These are phyloP conservation scores for Epinephelus fuscoguttatus DNA, from an alignment of 2,113 vertebrate genomes.

Conservation along the genomic window DNA sequence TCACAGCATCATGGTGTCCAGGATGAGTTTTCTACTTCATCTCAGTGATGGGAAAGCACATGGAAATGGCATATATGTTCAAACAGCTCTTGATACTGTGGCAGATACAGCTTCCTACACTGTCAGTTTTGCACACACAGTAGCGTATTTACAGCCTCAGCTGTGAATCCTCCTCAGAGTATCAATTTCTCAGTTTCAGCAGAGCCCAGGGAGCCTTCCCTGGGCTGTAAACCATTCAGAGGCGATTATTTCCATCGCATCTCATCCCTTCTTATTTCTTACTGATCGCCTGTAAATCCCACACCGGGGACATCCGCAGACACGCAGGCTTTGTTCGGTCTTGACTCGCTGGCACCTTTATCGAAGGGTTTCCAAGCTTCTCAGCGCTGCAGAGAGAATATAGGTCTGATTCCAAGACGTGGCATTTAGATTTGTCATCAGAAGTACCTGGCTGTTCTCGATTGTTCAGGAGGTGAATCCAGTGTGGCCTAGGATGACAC, in stretches of 20 bases:
- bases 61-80: background rate
- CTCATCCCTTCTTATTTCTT: constrained; percentile 43
- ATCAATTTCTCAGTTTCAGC: constrained; percentile 49
- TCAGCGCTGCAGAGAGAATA: background rate
- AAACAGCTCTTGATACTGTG: constrained; percentile 1
- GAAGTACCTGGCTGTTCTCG: background rate
- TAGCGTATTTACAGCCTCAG: constrained; percentile 45
- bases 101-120: constrained; percentile 5
- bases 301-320: constrained; percentile 16
- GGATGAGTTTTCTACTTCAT: constrained; percentile 23
- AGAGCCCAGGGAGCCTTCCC: constrained; percentile 23
- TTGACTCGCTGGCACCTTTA: constrained; percentile 11
- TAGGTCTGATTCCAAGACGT: background rate
- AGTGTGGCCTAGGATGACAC: background rate
- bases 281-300: constrained; percentile 47
- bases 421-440: constrained; percentile 7
- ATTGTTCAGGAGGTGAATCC: constrained; percentile 17
- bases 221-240: constrained; percentile 47
- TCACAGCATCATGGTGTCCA: constrained; percentile 14
- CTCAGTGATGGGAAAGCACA: background rate
- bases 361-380: constrained; percentile 15
- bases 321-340: constrained; percentile 12
- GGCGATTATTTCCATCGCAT: constrained; percentile 46
- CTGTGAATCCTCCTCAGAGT: constrained; percentile 28
- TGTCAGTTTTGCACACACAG: constrained; percentile 2